Evolutionary conservation across 2,888 invertebrate genomes (phyloP), one percentile per base, ranked within the genome.

Genomic region (Rotaria socialis): DNA sequence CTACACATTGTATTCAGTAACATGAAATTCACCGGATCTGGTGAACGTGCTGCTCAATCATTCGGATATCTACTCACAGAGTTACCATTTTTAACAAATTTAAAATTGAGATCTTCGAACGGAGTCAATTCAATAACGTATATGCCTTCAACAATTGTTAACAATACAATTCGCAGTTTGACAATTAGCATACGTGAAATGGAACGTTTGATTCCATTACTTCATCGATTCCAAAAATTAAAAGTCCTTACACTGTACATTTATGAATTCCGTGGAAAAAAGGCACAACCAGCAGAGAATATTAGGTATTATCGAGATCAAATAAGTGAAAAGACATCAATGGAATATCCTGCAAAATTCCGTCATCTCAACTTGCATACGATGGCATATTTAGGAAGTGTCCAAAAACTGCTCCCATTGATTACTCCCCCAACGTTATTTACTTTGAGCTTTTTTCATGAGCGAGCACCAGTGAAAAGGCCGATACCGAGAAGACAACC

Each of bases 201-300:
- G 5, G 8, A 8, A 14, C 74, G 74, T 74, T 27, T 74, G 35
- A 41, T 41, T 10, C 74, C 74, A 74, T 41, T 74, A 35, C 35
- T 74, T 27, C 35, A 74, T 74, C 74, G 74, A 35, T 74, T 74
- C n/a, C 35, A 74, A 74, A 14, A n/a, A 74, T 74, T 74, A 74
- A 74, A 14, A 35, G 35, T 35, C 0, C 19, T 74, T 2, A 74
- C 27, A 74, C 10, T 74, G 22, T 58, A 22, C 58, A 24, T 0
- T 6, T 3, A 6, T n/a, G 55, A 14, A 11, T 14, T 0, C 47
- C 47, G 7, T 47, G 6, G 1, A 8, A 58, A 58, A n/a, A 58
- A 7, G 58, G 58, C 24, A 58, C n/a, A n/a, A n/a, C 24, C 8
- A 8, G 6, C 22, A 19, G 19, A 56, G 24, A n/a, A 24, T 19